Conservation (phyloP, 2,888 invertebrate genomes). For the Cantharis lateralis region DNA sequence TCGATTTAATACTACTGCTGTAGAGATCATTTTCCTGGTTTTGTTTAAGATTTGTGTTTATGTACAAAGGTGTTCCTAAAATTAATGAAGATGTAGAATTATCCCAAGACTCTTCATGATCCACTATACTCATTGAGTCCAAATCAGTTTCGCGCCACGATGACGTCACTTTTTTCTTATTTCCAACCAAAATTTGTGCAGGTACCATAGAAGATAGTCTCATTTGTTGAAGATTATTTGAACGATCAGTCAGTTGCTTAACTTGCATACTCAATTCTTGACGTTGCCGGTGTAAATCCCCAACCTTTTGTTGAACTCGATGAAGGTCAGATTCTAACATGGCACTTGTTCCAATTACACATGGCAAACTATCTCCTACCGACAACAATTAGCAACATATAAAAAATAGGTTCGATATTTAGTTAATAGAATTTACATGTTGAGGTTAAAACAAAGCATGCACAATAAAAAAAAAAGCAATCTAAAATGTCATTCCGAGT, state of each 20-base stretch:
- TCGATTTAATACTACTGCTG: conserved; percentile 67
- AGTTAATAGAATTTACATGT: conserved; percentile 1
- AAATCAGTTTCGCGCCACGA: conserved; percentile 91
- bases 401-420: conserved; percentile 6
- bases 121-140: conserved; percentile 78
- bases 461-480: background rate
- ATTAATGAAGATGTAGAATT: conserved; percentile 47
- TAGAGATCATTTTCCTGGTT: conserved; percentile 43
- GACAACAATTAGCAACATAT: conserved; percentile 26
- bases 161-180: conserved; percentile 66
- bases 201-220: conserved; percentile 45
- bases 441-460: background rate
- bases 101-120: conserved; percentile 65
- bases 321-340: conserved; percentile 80
- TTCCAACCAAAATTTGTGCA: conserved; percentile 32
- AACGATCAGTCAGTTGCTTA: conserved; percentile 80
- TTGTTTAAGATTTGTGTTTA: conserved; percentile 63
- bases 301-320: conserved; percentile 81
- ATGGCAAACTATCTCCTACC: conserved; percentile 55
- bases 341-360: conserved; percentile 64
- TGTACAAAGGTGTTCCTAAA: conserved; percentile 67
- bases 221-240: conserved; percentile 70
- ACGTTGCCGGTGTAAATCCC: conserved; percentile 83
- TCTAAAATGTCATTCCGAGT: background rate
- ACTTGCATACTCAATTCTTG: conserved; percentile 87